phyloP scores from a whole-genome alignment of 2,888 invertebrate species.

The Adineta ricciae region DNA sequence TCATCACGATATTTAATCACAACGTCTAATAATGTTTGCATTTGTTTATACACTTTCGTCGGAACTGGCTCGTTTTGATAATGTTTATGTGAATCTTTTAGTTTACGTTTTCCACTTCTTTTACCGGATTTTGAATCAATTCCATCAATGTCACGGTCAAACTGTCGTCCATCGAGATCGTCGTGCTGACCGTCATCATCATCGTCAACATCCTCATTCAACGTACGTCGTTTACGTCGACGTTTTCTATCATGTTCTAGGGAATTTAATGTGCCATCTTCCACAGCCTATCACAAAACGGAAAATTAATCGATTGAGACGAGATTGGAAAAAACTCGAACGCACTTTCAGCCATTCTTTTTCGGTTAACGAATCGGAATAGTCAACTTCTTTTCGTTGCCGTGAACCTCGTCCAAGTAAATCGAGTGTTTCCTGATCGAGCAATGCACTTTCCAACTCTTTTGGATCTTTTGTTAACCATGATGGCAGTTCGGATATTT shows the following conservation, averaged over 20 bases:
- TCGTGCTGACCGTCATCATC: conserved; percentile 35
- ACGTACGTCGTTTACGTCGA: conserved; percentile 33
- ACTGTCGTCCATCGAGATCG: conserved; percentile 32
- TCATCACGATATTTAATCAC: conserved; percentile 26
- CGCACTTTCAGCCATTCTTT: conserved; percentile 62
- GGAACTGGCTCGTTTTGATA: neutral
- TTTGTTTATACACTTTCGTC: neutral
- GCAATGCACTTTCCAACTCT: conserved; percentile 37
- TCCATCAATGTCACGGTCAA: conserved; percentile 27
- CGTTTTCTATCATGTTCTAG: conserved; percentile 45
- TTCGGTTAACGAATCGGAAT: conserved; percentile 88
- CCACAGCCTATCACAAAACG: conserved; percentile 57
- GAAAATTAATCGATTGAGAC: no score
- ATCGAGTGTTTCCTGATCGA: conserved; percentile 69
- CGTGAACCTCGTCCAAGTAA: conserved; percentile 78
- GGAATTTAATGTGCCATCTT: conserved; percentile 52
- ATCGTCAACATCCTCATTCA: conserved; percentile 20
- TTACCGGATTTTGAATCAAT: conserved; percentile 31
- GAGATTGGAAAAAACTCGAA: no score
- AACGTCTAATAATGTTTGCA: conserved; percentile 18
- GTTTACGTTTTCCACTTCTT: neutral
- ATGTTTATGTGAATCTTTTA: neutral
- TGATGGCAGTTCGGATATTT: conserved; percentile 83
- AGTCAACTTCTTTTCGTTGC: conserved; percentile 90
- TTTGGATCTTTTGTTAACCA: conserved; percentile 81